Conservation (phyloP, 2,797 vertebrate species). For the Poecile montanus region DNA sequence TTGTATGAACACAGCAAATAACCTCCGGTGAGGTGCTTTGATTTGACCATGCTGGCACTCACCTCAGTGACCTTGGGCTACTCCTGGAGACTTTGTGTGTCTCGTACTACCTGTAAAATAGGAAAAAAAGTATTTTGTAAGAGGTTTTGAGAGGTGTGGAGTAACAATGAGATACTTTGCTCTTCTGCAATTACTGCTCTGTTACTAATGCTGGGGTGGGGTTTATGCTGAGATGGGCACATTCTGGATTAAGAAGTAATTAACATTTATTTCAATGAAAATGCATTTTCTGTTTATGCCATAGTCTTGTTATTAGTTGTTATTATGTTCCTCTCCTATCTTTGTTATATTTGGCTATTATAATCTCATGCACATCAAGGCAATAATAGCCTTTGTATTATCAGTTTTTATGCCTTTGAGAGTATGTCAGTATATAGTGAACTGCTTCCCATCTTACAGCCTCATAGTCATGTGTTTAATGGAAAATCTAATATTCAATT, state of each 20-base stretch:
- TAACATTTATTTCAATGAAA: not conserved
- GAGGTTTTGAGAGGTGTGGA: not conserved
- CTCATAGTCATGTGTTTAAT: not conserved
- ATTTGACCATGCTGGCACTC: not conserved
- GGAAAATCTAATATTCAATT: not conserved
- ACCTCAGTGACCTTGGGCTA: not conserved
- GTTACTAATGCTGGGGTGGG: not conserved
- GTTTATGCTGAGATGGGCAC: not conserved
- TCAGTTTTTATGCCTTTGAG: not conserved
- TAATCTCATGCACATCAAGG: not conserved
- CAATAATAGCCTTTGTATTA: not conserved
- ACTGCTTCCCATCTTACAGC: not conserved
- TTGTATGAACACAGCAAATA: not conserved
- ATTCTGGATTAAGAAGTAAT: not conserved
- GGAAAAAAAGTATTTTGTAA: not conserved
- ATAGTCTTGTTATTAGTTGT: not conserved
- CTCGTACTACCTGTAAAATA: not conserved
- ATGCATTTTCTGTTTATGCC: not conserved
- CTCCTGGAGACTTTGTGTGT: not conserved
- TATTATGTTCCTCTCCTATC: not conserved
- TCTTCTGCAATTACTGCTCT: not conserved
- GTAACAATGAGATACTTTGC: not conserved
- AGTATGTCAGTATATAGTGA: not conserved
- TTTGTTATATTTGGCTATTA: not conserved
- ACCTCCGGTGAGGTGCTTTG: not conserved